Percentiles rank a stretch among this genome's conserved stretches.
These are phyloP conservation scores for Nesogale talazaci DNA, from an alignment of 2,113 vertebrate genomes.

Conservation along the genomic window DNA sequence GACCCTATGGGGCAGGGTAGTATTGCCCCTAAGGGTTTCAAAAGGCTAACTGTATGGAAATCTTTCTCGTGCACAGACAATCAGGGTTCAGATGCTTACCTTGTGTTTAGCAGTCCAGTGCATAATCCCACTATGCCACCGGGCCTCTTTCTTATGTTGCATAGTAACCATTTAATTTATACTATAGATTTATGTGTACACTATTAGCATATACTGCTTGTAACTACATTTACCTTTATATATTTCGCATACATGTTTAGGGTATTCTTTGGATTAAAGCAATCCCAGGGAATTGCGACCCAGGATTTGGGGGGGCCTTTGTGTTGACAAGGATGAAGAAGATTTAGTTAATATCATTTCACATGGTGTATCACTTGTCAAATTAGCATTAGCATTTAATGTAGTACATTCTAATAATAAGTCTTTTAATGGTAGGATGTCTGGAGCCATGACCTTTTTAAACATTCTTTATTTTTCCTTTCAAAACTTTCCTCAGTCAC, in stretches of 20 bases:
- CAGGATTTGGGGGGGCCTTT: background rate
- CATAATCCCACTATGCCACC: too few species aligned
- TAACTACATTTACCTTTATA: background rate
- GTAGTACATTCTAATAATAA: too few species aligned
- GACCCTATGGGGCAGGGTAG: too few species aligned
- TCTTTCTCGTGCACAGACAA: too few species aligned
- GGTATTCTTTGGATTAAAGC: background rate
- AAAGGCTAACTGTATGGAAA: too few species aligned
- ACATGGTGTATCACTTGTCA: background rate
- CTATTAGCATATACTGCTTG: background rate
- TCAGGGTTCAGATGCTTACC: too few species aligned
- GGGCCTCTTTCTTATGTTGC: background rate
- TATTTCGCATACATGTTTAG: background rate
- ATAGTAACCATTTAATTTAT: background rate
- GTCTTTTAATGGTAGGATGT: background rate
- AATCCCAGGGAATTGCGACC: background rate
- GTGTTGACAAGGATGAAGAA: background rate
- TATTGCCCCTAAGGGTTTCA: too few species aligned
- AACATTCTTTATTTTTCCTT: background rate
- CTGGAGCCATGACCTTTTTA: background rate
- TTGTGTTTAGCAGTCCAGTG: too few species aligned
- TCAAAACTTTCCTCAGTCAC: background rate
- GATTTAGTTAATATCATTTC: background rate
- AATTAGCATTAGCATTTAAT: too few species aligned
- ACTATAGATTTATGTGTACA: background rate